phyloP scores from a whole-genome alignment of 2,113 vertebrate genomes.

The Leptobrachium ailaonicum region DNA sequence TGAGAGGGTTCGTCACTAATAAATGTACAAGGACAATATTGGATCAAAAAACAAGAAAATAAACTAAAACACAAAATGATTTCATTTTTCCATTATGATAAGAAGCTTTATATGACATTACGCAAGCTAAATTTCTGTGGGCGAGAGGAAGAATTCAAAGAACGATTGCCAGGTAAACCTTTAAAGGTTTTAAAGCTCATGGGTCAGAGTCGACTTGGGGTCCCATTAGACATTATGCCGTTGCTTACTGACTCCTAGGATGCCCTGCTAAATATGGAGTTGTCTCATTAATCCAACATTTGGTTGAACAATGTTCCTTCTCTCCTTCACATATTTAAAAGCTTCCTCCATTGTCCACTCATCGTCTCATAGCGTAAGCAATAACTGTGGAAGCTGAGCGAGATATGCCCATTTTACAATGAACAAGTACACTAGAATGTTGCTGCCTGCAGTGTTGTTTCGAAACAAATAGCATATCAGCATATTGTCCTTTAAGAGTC shows the following conservation, averaged over 20 bases:
- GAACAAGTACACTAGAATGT: slow-evolving; percentile 81
- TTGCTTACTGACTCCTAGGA: slow-evolving; percentile 77
- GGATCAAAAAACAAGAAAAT: slow-evolving; percentile 32
- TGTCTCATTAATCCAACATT: slow-evolving; percentile 90
- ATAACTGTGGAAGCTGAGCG: slow-evolving; percentile 90
- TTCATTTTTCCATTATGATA: too few species aligned
- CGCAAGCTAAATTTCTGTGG: too few species aligned
- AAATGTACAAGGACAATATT: slow-evolving; percentile 96
- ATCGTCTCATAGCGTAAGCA: slow-evolving; percentile 91
- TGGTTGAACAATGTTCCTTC: slow-evolving; percentile 79
- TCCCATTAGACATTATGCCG: too few species aligned
- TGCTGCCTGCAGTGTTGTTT: slow-evolving; percentile 60
- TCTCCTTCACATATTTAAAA: slow-evolving; percentile 71
- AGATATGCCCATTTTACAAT: slow-evolving; percentile 96
- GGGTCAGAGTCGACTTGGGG: too few species aligned
- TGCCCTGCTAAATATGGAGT: slow-evolving; percentile 90
- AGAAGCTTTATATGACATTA: too few species aligned
- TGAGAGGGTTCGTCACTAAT: slow-evolving; percentile 99
- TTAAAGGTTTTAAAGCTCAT: too few species aligned
- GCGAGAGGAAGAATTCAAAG: too few species aligned
- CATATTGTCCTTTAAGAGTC: too few species aligned
- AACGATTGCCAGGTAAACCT: too few species aligned
- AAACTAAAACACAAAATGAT: too few species aligned
- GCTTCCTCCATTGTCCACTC: slow-evolving; percentile 81
- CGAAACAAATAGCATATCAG: too few species aligned